Evolutionary conservation across 1,140 invertebrate genomes (phyloP).

Genomic region (Acarapis woodi): DNA sequence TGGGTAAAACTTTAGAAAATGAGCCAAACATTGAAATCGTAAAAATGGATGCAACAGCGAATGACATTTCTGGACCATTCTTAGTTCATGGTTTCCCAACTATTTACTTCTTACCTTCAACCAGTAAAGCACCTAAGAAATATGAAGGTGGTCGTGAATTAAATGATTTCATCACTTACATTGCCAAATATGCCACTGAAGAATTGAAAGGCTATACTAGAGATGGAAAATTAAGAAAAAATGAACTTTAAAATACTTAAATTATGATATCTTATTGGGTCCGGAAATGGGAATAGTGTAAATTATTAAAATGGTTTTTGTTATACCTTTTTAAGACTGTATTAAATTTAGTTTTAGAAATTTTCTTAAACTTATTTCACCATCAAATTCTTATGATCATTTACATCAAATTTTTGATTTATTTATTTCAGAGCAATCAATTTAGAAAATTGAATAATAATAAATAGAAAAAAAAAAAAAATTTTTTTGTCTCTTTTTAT

Average conservation of each 20-base stretch:
- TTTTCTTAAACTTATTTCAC: no score
- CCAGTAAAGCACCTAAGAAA: slow-evolving; percentile 46
- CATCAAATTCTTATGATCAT: no score
- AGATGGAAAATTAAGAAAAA: slow-evolving; percentile 55
- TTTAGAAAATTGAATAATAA: no score
- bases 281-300: no score
- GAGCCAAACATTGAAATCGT: slow-evolving; percentile 66
- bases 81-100: slow-evolving; percentile 94
- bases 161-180: slow-evolving; percentile 84
- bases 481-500: no score
- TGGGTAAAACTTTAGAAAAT: slow-evolving; percentile 31
- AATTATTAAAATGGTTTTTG: no score
- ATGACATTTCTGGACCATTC: slow-evolving; percentile 74
- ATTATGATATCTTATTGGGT: no score
- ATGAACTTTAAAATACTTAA: slow-evolving; percentile 27
- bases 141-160: slow-evolving; percentile 84
- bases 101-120: slow-evolving; percentile 73
- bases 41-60: slow-evolving; percentile 93
- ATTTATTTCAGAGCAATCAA: no score
- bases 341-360: no score
- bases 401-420: no score
- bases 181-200: slow-evolving; percentile 63
- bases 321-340: no score
- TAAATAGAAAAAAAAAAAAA: no score
- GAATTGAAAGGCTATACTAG: slow-evolving; percentile 65